A percentile compares a stretch with the other conserved stretches of the same genome.
These are phyloP conservation scores for Amniataba percoides DNA, from an alignment of 2,797 vertebrate species.

Conservation along the genomic window DNA sequence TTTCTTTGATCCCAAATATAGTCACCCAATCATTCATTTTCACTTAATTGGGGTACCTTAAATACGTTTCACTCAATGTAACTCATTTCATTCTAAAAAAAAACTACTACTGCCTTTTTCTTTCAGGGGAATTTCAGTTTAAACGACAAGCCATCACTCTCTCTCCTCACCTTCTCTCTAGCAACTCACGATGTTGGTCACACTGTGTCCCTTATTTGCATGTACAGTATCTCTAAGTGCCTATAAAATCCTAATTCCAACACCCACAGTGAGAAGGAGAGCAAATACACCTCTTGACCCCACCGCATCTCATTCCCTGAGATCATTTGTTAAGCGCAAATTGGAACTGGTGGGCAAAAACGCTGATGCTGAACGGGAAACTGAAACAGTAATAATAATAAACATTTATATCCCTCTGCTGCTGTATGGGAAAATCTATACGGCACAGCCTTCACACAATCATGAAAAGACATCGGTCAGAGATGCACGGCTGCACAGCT, in stretches of 20 bases:
- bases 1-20: neutral
- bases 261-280: slow-evolving; percentile 27
- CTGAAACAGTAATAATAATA: slow-evolving; percentile 68
- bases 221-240: slow-evolving; percentile 40
- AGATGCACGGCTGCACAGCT: slow-evolving; percentile 64
- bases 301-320: slow-evolving; percentile 45
- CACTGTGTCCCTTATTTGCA: slow-evolving; percentile 25
- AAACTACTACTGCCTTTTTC: neutral
- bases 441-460: slow-evolving; percentile 48
- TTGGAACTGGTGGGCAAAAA: slow-evolving; percentile 54
- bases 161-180: neutral
- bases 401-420: slow-evolving; percentile 67
- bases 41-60: neutral
- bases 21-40: neutral
- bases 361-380: slow-evolving; percentile 47
- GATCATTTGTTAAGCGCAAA: slow-evolving; percentile 66
- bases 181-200: slow-evolving; percentile 20
- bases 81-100: neutral
- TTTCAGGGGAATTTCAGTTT: neutral
- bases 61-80: neutral
- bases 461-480: slow-evolving; percentile 64
- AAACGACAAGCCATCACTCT: neutral
- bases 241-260: slow-evolving; percentile 51
- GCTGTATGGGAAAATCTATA: slow-evolving; percentile 69
- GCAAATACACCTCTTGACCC: slow-evolving; percentile 56